A percentile compares a stretch with the other conserved stretches of the same genome.
These are phyloP conservation scores for Stichodactyla helianthus DNA, from an alignment of 64 coral and sea anemone species.

Conservation along the genomic window DNA sequence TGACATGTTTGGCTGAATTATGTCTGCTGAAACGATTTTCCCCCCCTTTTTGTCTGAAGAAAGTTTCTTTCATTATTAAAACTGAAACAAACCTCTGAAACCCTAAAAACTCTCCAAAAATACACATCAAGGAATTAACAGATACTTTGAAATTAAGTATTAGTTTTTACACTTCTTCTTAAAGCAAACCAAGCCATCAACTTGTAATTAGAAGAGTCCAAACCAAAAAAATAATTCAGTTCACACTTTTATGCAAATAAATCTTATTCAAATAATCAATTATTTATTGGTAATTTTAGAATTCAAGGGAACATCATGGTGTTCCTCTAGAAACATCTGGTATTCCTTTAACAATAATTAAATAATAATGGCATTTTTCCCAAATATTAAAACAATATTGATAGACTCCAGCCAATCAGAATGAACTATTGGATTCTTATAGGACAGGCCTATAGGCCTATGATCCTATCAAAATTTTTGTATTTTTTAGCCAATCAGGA, in stretches of 20 bases:
- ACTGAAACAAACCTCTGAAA: not conserved
- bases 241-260: slow-evolving; percentile 3
- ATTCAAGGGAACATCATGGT: not conserved
- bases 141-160: not conserved
- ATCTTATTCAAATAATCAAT: not conserved
- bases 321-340: not conserved
- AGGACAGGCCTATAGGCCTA: not conserved
- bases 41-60: not conserved
- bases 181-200: not conserved
- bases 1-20: not conserved
- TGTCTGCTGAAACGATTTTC: not conserved
- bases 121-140: not conserved
- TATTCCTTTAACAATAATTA: not conserved
- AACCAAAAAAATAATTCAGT: not conserved
- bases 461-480: not conserved
- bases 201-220: not conserved
- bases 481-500: not conserved
- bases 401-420: not conserved
- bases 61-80: not conserved
- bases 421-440: not conserved
- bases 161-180: not conserved
- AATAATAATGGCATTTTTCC: not conserved
- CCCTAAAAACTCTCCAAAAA: not conserved
- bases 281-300: not conserved
- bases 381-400: not conserved